Evolutionary conservation across 1,140 invertebrate species (phyloP), one percentile per base, ranked within the genome.

Genomic region (Marisa cornuarietis): DNA sequence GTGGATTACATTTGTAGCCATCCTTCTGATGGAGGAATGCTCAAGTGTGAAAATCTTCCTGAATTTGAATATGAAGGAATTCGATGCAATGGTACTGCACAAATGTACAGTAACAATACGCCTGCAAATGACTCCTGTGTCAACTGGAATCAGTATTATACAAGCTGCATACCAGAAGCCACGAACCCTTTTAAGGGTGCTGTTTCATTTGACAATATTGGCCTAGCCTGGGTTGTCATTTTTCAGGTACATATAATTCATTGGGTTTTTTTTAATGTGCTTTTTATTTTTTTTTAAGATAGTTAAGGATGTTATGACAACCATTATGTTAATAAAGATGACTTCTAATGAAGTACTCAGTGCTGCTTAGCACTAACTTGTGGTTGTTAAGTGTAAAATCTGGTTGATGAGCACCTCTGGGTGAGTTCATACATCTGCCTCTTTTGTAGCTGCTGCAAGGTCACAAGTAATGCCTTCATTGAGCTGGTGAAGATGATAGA

Each of bases 61-160:
- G 95, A 95, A 0, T 96, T 93, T 87, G 93, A 93, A 69, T 93
- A 94, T 79, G 94, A 94, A 54, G 93, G 94, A 5, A 91, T 94
- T 61, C 91, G 93, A 71, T 96, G 95, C 89, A 95, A 94, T 66
- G 86, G 78, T 14, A 83, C 79, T 58, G 88, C 88, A 26, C 79
- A 82, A 54, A 76, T 81, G 22, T 85, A 86, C 82, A 84, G 84
- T 75, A 88, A 88, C 80, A 89, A 87, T 81, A 88, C 84, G 10
- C 87, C 84, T n/a, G 87, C 86, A 52, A 91, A 91, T 76, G 88
- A 87, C 54, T 88, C 87, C 16, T 99, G 98, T 91, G 95, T 99
- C 85, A 98, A 99, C 93, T 99, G 98, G 98, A 98, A 99, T 92
- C 95, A 98, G 92, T 99, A 99, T 92, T 99, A 99, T 90, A 98